A percentile compares a stretch with the other conserved stretches of the same genome.
Evolutionary conservation across 2,113 vertebrate species (phyloP).

Genomic region (Chroicocephalus ridibundus): DNA sequence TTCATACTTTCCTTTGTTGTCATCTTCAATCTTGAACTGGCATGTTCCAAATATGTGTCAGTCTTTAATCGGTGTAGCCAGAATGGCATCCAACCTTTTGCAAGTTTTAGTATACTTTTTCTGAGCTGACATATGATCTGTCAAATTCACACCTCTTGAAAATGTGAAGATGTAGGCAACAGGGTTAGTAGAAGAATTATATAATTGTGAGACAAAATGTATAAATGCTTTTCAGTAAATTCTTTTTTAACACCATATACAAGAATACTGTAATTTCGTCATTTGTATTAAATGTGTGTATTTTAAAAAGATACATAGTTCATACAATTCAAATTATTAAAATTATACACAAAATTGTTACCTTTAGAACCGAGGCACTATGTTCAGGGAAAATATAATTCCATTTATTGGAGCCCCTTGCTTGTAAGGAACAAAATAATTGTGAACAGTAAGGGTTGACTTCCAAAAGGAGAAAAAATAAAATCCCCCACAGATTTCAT

Average conservation of each 20-base stretch:
- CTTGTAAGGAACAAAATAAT: not conserved
- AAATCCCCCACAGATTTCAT: not conserved
- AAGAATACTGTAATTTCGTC: not conserved
- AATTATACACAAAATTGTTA: not conserved
- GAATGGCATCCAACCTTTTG: conserved; percentile 61
- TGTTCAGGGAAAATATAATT: not conserved
- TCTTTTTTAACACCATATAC: not conserved
- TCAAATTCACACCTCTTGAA: conserved; percentile 56
- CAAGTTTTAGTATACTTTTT: conserved; percentile 36
- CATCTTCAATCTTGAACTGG: conserved; percentile 30
- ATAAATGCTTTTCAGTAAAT: conserved; percentile 1
- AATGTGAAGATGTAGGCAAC: conserved; percentile 51
- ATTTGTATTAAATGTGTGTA: not conserved
- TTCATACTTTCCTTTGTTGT: conserved; percentile 37
- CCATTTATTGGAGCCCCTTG: not conserved
- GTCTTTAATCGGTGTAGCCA: conserved; percentile 40
- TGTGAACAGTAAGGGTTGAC: not conserved
- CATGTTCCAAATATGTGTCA: conserved; percentile 62
- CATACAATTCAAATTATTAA: not conserved
- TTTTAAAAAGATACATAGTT: not conserved
- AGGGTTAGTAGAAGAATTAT: conserved; percentile 45
- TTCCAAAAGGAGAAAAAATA: not conserved
- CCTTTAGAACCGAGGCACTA: not conserved
- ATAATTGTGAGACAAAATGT: conserved; percentile 34
- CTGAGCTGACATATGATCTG: conserved; percentile 61